Evolutionary conservation across 2,113 vertebrate species (phyloP).

Genomic region (Phrynocephalus versicolor): DNA sequence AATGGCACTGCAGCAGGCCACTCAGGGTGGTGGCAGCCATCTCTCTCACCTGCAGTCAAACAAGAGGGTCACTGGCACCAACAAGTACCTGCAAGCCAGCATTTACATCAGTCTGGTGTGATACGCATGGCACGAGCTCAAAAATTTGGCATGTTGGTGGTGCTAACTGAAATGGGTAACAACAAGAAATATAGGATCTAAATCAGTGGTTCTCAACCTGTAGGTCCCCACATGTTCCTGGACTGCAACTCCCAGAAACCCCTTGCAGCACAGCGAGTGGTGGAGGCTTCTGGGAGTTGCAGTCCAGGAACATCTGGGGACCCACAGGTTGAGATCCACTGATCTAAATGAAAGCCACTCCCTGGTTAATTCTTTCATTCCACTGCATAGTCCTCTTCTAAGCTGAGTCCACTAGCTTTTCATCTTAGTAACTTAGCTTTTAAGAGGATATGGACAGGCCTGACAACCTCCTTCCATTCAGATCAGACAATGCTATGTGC

Average conservation of each 20-base stretch:
- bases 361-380: constrained; percentile 22
- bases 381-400: neutral
- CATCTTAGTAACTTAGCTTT: neutral
- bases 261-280: too few species aligned
- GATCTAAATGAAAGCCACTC: constrained; percentile 13
- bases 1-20: constrained; percentile 94
- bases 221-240: too few species aligned
- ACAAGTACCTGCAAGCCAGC: neutral
- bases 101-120: neutral
- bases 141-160: neutral
- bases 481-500: neutral
- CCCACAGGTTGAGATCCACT: too few species aligned
- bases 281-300: too few species aligned
- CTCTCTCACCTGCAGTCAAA: constrained; percentile 86
- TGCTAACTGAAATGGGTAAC: constrained; percentile 8
- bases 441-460: neutral
- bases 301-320: too few species aligned
- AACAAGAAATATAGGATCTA: neutral
- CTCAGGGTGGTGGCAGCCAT: constrained; percentile 96
- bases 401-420: neutral
- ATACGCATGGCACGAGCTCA: neutral
- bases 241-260: too few species aligned
- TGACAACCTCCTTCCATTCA: neutral
- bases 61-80: neutral
- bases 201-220: too few species aligned